phyloP scores from a whole-genome alignment of 2,797 vertebrate genomes.

The Alcedo quadribrachys region DNA sequence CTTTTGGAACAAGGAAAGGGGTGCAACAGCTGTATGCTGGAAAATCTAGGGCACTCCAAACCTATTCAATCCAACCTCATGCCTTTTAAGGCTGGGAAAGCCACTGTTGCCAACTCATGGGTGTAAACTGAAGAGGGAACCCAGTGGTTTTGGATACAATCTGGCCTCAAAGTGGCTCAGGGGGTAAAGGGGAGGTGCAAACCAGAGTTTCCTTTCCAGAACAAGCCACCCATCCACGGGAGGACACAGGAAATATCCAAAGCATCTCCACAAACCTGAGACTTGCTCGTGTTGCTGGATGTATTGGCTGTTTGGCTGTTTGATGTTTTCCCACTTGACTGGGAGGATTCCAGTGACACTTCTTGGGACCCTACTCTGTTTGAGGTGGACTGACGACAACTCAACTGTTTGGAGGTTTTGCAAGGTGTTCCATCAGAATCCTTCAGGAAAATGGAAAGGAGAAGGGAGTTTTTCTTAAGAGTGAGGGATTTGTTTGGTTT shows the following conservation, averaged over 20 bases:
- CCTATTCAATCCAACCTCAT: neutral
- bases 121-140: neutral
- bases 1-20: neutral
- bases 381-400: constrained; percentile 80
- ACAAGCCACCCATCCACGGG: neutral
- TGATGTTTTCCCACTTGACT: constrained; percentile 83
- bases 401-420: constrained; percentile 94
- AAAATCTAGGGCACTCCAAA: neutral
- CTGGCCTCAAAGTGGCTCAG: neutral
- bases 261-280: constrained; percentile 83
- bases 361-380: constrained; percentile 84
- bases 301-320: constrained; percentile 83
- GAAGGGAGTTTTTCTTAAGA: constrained; percentile 3
- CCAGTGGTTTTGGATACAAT: neutral
- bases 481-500: neutral
- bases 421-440: constrained; percentile 96
- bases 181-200: neutral
- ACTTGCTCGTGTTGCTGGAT: constrained; percentile 87
- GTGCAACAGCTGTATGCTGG: neutral
- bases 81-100: neutral
- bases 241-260: neutral
- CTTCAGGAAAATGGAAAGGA: constrained; percentile 74
- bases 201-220: neutral
- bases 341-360: constrained; percentile 77
- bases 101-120: neutral